Evolutionary conservation across 2,113 vertebrate species (phyloP), one percentile per base, ranked within the genome.

Genomic region (Scolopax mira): DNA sequence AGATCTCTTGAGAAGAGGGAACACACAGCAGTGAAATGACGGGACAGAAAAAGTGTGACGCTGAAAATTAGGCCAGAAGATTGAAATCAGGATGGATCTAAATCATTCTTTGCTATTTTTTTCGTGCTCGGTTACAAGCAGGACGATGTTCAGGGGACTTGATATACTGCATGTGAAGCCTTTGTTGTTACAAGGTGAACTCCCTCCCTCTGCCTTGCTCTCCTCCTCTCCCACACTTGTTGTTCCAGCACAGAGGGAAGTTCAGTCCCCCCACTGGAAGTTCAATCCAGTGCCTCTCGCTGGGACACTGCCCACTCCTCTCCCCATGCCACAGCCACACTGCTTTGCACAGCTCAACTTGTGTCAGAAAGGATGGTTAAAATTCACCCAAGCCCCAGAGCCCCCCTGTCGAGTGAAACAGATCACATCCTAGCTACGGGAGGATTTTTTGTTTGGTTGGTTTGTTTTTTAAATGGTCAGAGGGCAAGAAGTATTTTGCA

Each of bases 171-270:
- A 87, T 88, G 83, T 91, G 90, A 96, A 96, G 81, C 65, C 73
- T 94, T 95, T 96, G 92, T 96, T 96, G 62, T 94, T 91, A 54
- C 55, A 95, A 96, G 94, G 82, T 93, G 93, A 91, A 95, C 85
- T 78, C 90, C 88, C 92, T 95, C 79, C 74, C 60, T 79, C 66
- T 54, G 88, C 85, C 60, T 92, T 94, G 83, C 92, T 93, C 90
- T 90, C 77, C 94, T 97, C 30, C 7, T 96, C 94, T 97, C 95
- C 94, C 97, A 97, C 95, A 86, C 90, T 97, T 96, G 93, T 97
- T 97, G 94, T 97, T 98, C 97, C 97, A 97, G 97, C 97, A 96
- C 87, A 96, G 92, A 96, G 95, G 83, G 97, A 95, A 96, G 95
- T 93, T 97, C 95, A 97, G 91, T 97, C 96, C 95, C 94, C 97